These are phyloP conservation scores for Unio delphinus DNA, from an alignment of 2,888 invertebrate genomes.

Conservation along the genomic window DNA sequence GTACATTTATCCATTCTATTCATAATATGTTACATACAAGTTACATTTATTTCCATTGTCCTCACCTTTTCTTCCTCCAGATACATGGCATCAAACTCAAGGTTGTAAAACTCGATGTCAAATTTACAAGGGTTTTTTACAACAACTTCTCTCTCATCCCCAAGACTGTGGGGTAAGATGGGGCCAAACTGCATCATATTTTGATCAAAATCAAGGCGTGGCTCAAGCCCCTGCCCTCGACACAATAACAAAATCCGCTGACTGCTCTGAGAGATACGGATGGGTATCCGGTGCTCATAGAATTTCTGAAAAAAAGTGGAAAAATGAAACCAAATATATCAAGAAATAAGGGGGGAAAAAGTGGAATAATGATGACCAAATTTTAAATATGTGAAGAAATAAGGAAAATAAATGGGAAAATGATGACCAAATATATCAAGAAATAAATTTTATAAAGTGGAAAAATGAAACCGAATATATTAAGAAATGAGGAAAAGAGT, in stretches of 20 bases:
- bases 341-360: no score
- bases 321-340: not conserved
- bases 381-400: no score
- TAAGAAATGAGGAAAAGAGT: no score
- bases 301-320: conserved; percentile 53
- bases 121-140: conserved; percentile 79
- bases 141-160: conserved; percentile 76
- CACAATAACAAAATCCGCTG: conserved; percentile 68
- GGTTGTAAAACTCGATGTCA: conserved; percentile 80
- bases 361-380: not conserved
- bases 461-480: no score
- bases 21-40: not conserved
- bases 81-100: conserved; percentile 77
- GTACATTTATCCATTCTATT: not conserved
- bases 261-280: conserved; percentile 69
- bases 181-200: conserved; percentile 77
- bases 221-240: conserved; percentile 69
- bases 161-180: conserved; percentile 77
- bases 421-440: not conserved
- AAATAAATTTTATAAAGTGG: no score
- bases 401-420: no score
- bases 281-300: conserved; percentile 68
- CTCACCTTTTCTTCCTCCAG: conserved; percentile 70
- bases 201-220: conserved; percentile 68
- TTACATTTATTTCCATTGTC: not conserved